phyloP scores from a whole-genome alignment of 2,797 vertebrate genomes.

The Macroramphosus scolopax region DNA sequence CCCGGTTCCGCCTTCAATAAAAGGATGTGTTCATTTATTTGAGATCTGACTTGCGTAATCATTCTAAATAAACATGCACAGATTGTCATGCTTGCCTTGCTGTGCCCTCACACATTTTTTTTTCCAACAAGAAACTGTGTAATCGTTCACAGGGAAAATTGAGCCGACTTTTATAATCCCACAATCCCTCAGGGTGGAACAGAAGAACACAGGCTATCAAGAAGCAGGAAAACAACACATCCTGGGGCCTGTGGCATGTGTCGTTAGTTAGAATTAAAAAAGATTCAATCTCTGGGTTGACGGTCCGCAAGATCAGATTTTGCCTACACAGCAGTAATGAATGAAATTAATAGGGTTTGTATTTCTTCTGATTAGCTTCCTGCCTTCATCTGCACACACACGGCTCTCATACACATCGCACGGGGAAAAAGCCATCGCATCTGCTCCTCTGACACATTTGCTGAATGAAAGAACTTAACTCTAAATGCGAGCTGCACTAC shows the following conservation, averaged over 20 bases:
- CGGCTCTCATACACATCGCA: slow-evolving; percentile 21
- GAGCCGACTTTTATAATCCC: slow-evolving; percentile 42
- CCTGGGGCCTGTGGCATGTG: slow-evolving; percentile 49
- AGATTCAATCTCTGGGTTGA: slow-evolving; percentile 61
- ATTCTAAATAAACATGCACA: too few species aligned
- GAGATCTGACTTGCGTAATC: too few species aligned
- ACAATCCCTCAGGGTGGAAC: slow-evolving; percentile 46
- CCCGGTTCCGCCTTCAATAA: too few species aligned
- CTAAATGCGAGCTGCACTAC: too few species aligned
- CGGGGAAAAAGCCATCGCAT: slow-evolving; percentile 58
- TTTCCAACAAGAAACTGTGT: neutral
- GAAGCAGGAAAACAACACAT: slow-evolving; percentile 53
- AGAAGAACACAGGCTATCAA: slow-evolving; percentile 64
- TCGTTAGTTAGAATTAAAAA: slow-evolving; percentile 58
- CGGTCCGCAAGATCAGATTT: slow-evolving; percentile 55
- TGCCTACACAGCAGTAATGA: slow-evolving; percentile 65
- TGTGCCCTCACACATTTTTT: neutral
- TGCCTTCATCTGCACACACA: slow-evolving; percentile 34
- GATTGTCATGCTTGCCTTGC: neutral
- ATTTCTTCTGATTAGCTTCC: slow-evolving; percentile 75
- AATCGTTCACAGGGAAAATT: slow-evolving; percentile 48
- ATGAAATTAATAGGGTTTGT: slow-evolving; percentile 75
- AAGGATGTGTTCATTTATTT: too few species aligned
- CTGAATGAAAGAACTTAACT: too few species aligned
- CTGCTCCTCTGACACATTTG: slow-evolving; percentile 57